Evolutionary conservation across 2,888 invertebrate genomes (phyloP), one percentile per base, ranked within the genome.

Genomic region (Patella ulyssiponensis): DNA sequence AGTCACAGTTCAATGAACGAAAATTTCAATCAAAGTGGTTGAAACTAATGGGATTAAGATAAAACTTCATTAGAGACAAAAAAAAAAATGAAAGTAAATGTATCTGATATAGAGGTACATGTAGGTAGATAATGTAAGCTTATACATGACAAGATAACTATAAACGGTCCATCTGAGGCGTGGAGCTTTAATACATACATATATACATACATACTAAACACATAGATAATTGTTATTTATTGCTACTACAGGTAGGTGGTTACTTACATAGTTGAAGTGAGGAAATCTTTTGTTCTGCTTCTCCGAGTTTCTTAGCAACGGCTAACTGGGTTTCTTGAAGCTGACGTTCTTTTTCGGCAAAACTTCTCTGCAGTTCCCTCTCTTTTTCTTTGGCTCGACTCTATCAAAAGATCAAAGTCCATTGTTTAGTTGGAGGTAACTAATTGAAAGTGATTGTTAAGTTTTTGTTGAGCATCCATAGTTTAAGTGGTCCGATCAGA

Each of bases 261-360:
- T 52, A 77, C 84, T 80, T 83, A 89, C 88, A 88, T 76, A 88
- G 88, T 82, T 91, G 91, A 78, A 92, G 86, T 71, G 90, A 87
- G 76, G 89, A 82, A 58, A 91, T 90, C 84, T 89, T 89, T 80
- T 91, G 89, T 84, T 93, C 92, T 51, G 92, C 91, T 80, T 92
- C 92, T 72, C 92, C 91, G 53, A 92, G 87, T 84, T 92, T 92
- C 82, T 88, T 88, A 58, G 90, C 90, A 73, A 92, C 88, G n/a
- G 87, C 81, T 73, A 90, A 83, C 82, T 92, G 91, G 17, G 88
- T 90, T 77, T 92, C 92, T 77, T 91, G 88, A 72, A 91, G 87
- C 64, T 92, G 90, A 74, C 90, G 87, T 82, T 92, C 92, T 78
- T 91, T 91, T 76, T 92, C 92, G 51, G 88, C 89, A 86, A 91